Evolutionary conservation across 2,888 invertebrate genomes (phyloP), one percentile per base, ranked within the genome.

Genomic region (Leucoptera coffeella): DNA sequence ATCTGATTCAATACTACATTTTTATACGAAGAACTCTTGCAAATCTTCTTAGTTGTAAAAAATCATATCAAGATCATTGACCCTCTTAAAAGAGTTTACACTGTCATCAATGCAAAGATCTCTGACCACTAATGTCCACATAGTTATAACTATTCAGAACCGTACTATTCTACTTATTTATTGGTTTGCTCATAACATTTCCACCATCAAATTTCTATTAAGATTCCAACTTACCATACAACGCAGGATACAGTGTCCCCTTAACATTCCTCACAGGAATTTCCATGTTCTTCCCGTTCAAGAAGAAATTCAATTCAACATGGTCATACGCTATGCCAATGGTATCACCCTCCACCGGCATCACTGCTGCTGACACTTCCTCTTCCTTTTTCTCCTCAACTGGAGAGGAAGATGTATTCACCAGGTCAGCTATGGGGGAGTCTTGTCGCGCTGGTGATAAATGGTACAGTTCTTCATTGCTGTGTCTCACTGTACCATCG

Each of bases 241-340:
- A 76, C 14, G 88, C 86, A 14, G 96, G 96, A 62, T 83, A 95
- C 2, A 92, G 84, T 2, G 89, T 85, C 34, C 91, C 95, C 48
- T 85, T 88, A 34, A 95, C 82, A 58, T 89, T 92, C 35, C 85
- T 79, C 23, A 95, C 76, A 12, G 92, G 85, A 40, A 82, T 79
- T 41, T 92, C 88, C 45, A 92, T 72, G 42, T 83, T 81, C 46
- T 83, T 85, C 2, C 96, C 96, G 64, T 97, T 97, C 21, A 94
- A 65, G 56, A 81, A 95, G 69, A 97, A 94, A 53, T 91, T 93
- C 31, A 99, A 64, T 46, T 97, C 92, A 31, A 95, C 84, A 53
- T 99, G 97, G 53, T 99, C 96, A 53, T 89, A 99, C 1, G 92
- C 85, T 17, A 99, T 74, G 13, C 97, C 96, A 42, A 96, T 77